Conservation (phyloP, 2,113 vertebrate genomes). For the Caretta caretta region DNA sequence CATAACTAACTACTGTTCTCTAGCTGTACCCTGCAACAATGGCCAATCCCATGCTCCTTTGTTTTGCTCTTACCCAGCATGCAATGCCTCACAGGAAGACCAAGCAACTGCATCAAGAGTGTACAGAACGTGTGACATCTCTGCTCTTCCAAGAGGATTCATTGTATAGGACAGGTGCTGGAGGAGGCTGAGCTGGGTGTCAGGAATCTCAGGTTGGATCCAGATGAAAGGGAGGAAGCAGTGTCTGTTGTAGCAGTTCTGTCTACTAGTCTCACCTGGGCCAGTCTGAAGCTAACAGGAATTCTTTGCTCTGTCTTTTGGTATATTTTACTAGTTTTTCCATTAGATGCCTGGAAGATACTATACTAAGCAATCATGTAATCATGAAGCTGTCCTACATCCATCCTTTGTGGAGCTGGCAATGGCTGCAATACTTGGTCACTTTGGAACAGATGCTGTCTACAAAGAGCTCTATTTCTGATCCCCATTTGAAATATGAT, state of each 20-base stretch:
- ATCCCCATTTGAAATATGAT: slow-evolving; percentile 20
- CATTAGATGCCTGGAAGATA: not conserved
- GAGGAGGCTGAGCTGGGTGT: not conserved
- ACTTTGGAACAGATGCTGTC: not conserved
- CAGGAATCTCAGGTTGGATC: not conserved
- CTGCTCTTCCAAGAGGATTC: too few relatives aligned
- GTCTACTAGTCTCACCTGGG: not conserved
- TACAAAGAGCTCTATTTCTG: not conserved
- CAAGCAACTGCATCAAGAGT: too few relatives aligned
- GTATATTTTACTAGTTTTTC: too few relatives aligned
- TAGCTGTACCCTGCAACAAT: too few relatives aligned
- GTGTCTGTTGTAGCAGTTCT: not conserved
- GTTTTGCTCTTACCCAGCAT: too few relatives aligned
- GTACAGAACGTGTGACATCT: too few relatives aligned
- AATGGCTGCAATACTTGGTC: not conserved
- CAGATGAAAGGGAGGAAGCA: slow-evolving; percentile 1
- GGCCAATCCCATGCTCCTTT: too few relatives aligned
- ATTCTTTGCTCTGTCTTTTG: not conserved
- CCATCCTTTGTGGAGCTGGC: not conserved
- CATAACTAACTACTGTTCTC: too few relatives aligned
- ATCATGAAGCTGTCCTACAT: not conserved
- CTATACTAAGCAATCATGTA: not conserved
- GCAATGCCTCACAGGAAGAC: too few relatives aligned
- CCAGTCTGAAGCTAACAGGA: not conserved
- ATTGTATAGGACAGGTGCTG: slow-evolving; percentile 15